Percentiles rank a stretch among this genome's conserved stretches.
Evolutionary conservation across 1,140 invertebrate species (phyloP).

Genomic region (Orussus abietinus): DNA sequence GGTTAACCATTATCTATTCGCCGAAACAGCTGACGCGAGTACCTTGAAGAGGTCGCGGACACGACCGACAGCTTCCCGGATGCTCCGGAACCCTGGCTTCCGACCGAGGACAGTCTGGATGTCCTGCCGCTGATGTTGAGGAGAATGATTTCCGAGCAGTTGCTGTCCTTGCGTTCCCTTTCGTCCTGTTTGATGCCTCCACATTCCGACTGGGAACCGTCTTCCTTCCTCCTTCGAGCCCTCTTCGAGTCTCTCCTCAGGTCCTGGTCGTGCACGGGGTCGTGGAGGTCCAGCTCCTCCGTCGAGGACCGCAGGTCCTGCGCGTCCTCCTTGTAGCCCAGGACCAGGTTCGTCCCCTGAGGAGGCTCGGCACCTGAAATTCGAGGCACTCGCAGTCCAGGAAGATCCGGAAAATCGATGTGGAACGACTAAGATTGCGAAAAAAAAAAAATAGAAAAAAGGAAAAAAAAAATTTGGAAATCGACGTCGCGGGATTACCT

Average conservation of each 20-base stretch:
- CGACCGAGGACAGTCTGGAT: slow-evolving; percentile 69
- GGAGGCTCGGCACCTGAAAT: slow-evolving; percentile 39
- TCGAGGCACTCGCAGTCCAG: neutral
- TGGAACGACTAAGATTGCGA: neutral
- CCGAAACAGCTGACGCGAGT: no score
- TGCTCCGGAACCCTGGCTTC: slow-evolving; percentile 66
- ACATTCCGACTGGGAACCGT: slow-evolving; percentile 54
- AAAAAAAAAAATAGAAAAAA: slow-evolving; percentile 3
- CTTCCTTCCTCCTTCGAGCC: slow-evolving; percentile 53
- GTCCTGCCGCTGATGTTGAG: slow-evolving; percentile 78
- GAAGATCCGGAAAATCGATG: neutral
- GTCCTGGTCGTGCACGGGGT: slow-evolving; percentile 59
- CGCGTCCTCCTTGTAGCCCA: slow-evolving; percentile 72
- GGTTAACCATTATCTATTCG: no score
- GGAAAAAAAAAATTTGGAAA: neutral
- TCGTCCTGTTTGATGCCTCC: slow-evolving; percentile 48
- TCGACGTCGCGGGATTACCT: slow-evolving; percentile 28
- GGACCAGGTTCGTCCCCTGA: slow-evolving; percentile 45
- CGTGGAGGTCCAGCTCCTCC: slow-evolving; percentile 77
- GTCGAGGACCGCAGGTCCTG: slow-evolving; percentile 79
- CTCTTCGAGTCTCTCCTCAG: slow-evolving; percentile 42
- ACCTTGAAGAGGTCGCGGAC: slow-evolving; percentile 49
- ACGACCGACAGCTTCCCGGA: slow-evolving; percentile 56
- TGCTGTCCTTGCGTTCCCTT: slow-evolving; percentile 72
- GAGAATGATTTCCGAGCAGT: slow-evolving; percentile 71